Conservation (phyloP, 1,140 invertebrate genomes). For the Panonychus citri region DNA sequence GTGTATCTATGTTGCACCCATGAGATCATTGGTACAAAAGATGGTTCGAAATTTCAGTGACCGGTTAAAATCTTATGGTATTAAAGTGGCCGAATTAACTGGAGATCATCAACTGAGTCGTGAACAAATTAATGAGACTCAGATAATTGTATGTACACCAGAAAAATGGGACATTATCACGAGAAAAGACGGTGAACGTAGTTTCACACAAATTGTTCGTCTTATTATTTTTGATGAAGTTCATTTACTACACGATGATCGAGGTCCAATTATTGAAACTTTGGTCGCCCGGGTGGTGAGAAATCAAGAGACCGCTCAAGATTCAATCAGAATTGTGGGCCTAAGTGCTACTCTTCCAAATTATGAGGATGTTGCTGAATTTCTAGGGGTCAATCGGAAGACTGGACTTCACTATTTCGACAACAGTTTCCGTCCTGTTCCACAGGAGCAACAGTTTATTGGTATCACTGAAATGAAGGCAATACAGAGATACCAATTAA, state of each 20-base stretch:
- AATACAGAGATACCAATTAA: slow-evolving; percentile 85
- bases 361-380: slow-evolving; percentile 89
- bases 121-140: slow-evolving; percentile 88
- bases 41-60: slow-evolving; percentile 68
- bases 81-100: no score
- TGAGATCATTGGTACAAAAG: slow-evolving; percentile 95
- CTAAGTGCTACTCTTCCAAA: slow-evolving; percentile 93
- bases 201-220: slow-evolving; percentile 82
- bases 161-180: slow-evolving; percentile 98
- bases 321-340: slow-evolving; percentile 81
- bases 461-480: slow-evolving; percentile 98
- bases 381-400: slow-evolving; percentile 60
- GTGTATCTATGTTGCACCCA: slow-evolving; percentile 94
- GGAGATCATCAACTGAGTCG: slow-evolving; percentile 91
- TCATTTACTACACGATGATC: slow-evolving; percentile 92
- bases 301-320: slow-evolving; percentile 72
- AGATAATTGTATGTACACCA: slow-evolving; percentile 96
- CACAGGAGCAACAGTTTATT: slow-evolving; percentile 95
- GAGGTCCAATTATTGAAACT: slow-evolving; percentile 89
- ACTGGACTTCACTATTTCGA: slow-evolving; percentile 88
- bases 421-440: slow-evolving; percentile 89
- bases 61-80: slow-evolving; percentile 62
- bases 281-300: slow-evolving; percentile 82
- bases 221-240: slow-evolving; percentile 96
- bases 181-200: slow-evolving; percentile 84